These are phyloP conservation scores for Palythoa caribaeorum DNA, from an alignment of 92 coral and sea anemone genomes.

Conservation along the genomic window DNA sequence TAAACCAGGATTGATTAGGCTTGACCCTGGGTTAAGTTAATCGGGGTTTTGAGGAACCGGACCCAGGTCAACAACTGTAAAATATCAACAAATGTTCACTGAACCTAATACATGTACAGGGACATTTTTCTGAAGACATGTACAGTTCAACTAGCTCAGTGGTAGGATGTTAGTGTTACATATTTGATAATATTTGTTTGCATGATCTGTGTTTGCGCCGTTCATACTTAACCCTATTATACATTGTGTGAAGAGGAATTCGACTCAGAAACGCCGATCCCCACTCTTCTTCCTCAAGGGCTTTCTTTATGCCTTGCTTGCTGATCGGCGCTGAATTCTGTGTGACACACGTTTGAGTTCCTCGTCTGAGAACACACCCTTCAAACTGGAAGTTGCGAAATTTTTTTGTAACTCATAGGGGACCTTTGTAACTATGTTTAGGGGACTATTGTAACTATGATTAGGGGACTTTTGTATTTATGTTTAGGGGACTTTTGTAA, in stretches of 20 bases:
- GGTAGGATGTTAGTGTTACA: background rate
- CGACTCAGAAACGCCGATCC: slow-evolving; percentile 23
- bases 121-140: background rate
- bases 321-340: background rate
- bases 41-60: too few species aligned
- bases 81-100: background rate
- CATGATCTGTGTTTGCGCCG: slow-evolving; percentile 11
- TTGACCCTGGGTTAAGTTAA: too few species aligned
- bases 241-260: slow-evolving; percentile 40
- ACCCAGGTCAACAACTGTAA: background rate
- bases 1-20: too few species aligned
- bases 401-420: background rate
- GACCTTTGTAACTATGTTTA: slow-evolving; percentile 1
- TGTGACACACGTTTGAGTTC: slow-evolving; percentile 7
- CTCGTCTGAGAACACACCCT: slow-evolving; percentile 8
- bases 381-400: slow-evolving; percentile 17
- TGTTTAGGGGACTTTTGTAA: background rate
- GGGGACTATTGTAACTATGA: too few species aligned
- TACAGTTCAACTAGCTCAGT: background rate
- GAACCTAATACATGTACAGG: background rate
- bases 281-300: slow-evolving; percentile 42
- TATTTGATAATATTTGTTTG: background rate
- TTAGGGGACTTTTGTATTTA: background rate
- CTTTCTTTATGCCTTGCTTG: slow-evolving; percentile 18
- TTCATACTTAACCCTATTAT: slow-evolving; percentile 36